Conservation (phyloP, 2,113 vertebrate species). For the Eupsittula cactorum region DNA sequence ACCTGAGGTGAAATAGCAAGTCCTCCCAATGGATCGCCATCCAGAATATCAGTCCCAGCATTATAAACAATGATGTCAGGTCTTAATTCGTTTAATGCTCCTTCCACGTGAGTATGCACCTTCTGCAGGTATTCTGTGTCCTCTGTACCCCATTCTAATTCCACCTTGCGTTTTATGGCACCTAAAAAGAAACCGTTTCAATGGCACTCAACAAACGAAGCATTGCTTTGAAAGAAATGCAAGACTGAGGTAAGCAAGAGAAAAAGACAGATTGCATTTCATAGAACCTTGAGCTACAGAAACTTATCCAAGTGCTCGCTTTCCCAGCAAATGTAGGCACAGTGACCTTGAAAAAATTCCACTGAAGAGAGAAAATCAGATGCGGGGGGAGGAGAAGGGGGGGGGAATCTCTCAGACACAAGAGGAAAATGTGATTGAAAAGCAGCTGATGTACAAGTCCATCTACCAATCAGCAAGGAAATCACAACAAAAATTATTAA, state of each 20-base stretch:
- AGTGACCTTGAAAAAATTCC: constrained; percentile 44
- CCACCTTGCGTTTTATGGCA: constrained; percentile 90
- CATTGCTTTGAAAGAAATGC: neutral
- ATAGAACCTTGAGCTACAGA: neutral
- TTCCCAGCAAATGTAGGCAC: neutral
- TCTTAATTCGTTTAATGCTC: constrained; percentile 82
- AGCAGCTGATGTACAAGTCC: neutral
- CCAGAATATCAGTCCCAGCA: constrained; percentile 91
- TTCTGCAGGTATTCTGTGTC: constrained; percentile 90
- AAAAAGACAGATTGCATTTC: neutral
- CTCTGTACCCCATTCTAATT: constrained; percentile 93
- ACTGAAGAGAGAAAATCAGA: neutral
- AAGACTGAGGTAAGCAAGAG: neutral
- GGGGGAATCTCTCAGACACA: neutral
- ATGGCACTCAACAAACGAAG: neutral
- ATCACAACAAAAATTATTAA: neutral
- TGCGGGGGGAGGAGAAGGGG: neutral
- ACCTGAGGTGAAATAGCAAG: constrained; percentile 93
- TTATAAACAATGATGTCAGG: constrained; percentile 92
- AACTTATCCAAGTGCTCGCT: neutral
- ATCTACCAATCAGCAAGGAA: neutral
- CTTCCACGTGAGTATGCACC: constrained; percentile 83
- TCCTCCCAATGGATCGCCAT: constrained; percentile 91
- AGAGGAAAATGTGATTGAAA: neutral
- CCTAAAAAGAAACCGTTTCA: constrained; percentile 65